These are phyloP conservation scores for Hydrochoerus hydrochaeris DNA, from an alignment of 2,113 vertebrate species.

Conservation along the genomic window DNA sequence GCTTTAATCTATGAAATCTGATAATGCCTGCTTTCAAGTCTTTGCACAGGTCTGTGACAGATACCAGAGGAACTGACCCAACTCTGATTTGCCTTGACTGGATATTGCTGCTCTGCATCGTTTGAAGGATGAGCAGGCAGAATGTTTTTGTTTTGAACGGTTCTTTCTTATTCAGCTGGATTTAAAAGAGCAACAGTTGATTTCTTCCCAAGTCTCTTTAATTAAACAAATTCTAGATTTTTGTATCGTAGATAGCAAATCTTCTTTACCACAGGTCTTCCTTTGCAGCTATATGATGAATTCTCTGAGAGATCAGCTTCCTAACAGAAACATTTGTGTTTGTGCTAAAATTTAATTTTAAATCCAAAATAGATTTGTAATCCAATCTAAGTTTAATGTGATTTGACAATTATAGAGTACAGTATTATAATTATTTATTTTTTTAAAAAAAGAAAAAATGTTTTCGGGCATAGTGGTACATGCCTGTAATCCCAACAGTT, in stretches of 20 bases:
- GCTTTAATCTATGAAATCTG: conserved; percentile 39
- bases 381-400: not conserved
- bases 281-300: not conserved
- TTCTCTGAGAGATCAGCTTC: conserved; percentile 32
- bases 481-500: not conserved
- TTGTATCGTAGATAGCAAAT: not conserved
- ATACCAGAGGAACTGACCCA: not conserved
- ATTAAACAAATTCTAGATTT: not conserved
- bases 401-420: conserved; percentile 1
- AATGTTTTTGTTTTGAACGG: not conserved
- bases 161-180: not conserved
- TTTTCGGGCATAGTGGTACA: not conserved
- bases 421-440: not conserved
- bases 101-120: not conserved
- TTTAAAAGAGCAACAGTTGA: not conserved
- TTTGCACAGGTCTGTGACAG: conserved; percentile 8
- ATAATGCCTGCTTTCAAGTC: not conserved
- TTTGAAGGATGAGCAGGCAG: conserved; percentile 12
- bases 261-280: not conserved
- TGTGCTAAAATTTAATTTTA: conserved; percentile 41
- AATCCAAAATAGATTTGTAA: conserved; percentile 28
- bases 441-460: conserved; percentile 33
- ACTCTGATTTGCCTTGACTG: conserved; percentile 49
- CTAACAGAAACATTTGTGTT: not conserved
- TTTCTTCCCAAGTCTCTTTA: not conserved